Base-by-base conservation (phyloP, 1,140 invertebrate genomes). In the Pissodes strobi region DNA sequence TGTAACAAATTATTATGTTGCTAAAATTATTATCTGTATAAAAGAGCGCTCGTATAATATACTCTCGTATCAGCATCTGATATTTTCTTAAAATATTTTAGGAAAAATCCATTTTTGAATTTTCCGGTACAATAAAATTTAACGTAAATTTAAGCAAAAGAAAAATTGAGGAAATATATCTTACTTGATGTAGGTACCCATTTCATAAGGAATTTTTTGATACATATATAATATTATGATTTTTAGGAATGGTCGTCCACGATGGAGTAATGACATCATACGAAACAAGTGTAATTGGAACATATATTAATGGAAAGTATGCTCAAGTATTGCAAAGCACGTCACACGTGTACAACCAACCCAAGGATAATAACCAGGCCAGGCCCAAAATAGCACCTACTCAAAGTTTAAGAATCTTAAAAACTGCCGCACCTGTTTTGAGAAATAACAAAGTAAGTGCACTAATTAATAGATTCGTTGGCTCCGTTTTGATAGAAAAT, bases 251-350 rank as follows among this genome's bases (percentile, higher is more conserved):
- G 1, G 86, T 93, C 25, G 86, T 93, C 2, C 88, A 90, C 72
- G 88, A 93, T 73, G 92, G 91, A 1, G 72, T 88, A 0, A 93
- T 91, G 0, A 94, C 91, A 1, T 87, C 93, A 6, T 90, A 92
- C 71, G 90, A 93, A 79, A 94, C 91, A 0, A 92, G 88, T 72
- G 91, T 94, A 10, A 90, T 94, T 70, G 92, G 92, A 2, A 94
- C 92, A 4, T 91, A 89, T 71, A 91, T 94, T 69, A 90, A 89
- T 23, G 91, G 91, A 51, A 92, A 93, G 78, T 94, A 94, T 72
- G 91, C 91, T 6, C 88, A 90, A 77, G 88, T 94, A 2, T 78
- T 79, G 13, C 77, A 79, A 51, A 79, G 77, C 43, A 76, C 72
- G 9, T 78, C 77, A n/a, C 74, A 72, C 17, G 70, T 78, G 22